Evolutionary conservation across 2,888 invertebrate species (phyloP).

Genomic region (Thera obeliscata): DNA sequence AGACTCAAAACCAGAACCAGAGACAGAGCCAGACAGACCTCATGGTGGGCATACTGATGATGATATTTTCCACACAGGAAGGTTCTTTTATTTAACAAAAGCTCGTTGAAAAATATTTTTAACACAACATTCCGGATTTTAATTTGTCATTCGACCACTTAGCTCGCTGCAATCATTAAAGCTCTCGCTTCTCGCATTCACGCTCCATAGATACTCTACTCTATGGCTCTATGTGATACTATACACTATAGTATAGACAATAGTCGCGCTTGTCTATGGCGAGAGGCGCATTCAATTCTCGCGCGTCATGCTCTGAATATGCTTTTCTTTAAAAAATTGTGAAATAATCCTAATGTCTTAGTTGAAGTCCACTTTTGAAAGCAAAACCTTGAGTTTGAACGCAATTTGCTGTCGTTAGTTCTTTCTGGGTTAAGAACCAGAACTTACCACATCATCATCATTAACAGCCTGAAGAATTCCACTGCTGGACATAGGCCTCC

Average conservation of each 20-base stretch:
- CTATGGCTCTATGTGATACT: conserved; percentile 36
- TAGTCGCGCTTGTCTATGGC: conserved; percentile 51
- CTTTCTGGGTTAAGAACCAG: neutral
- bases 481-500: too few relatives aligned
- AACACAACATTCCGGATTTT: conserved; percentile 49
- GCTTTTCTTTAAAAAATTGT: conserved; percentile 22
- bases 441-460: neutral
- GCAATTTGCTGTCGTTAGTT: neutral
- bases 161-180: conserved; percentile 61
- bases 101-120: neutral
- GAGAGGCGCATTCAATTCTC: conserved; percentile 52
- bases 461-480: too few relatives aligned
- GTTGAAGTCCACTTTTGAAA: neutral
- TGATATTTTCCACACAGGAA: neutral
- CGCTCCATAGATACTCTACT: conserved; percentile 26
- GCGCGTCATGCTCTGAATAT: conserved; percentile 43
- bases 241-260: conserved; percentile 49
- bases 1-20: neutral
- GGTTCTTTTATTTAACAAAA: neutral
- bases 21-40: too few relatives aligned
- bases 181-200: conserved; percentile 44
- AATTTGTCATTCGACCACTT: conserved; percentile 70
- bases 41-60: too few relatives aligned
- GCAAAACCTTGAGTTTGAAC: neutral
- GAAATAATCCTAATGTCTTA: conserved; percentile 1